Evolutionary conservation across 1,140 invertebrate genomes (phyloP), one percentile per base, ranked within the genome.

Genomic region (Leguminivora glycinivorella): DNA sequence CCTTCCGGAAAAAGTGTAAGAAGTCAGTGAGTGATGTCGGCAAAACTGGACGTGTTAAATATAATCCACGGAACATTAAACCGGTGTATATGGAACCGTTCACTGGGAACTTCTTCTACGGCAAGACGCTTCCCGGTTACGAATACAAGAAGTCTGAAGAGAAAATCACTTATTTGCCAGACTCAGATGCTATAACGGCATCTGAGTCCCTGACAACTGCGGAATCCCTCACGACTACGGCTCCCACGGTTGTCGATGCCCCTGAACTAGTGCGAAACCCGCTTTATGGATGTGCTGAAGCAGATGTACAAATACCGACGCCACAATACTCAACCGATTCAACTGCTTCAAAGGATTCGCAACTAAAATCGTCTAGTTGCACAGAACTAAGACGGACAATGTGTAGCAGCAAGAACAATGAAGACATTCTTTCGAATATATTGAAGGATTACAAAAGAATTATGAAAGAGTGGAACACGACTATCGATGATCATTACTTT

Each of bases 391-490:
- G 82, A 75, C 78, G 85, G 68, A 89, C 87, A n/a, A 88, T 87
- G 83, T 74, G 70, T 26, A 79, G 73, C 56, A 78, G 68, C 67
- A 81, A 81, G 40, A 69, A 79, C 25, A 31, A 83, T 12, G 77
- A 83, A 58, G 83, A 91, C 70, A 71, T 92, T 14, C 72, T 85
- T 25, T 69, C 72, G 24, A 86, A 73, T 43, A 84, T 92, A 67
- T 73, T 91, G 4, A 85, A 78, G 70, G 91, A 92, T 78, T 92
- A 92, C 66, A 91, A 88, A 77, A 85, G 77, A 66, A 89, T 91
- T 77, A 92, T 92, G 89, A 92, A 89, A 47, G 89, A 91, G 74
- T 92, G 92, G 90, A 92, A 92, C 71, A 82, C 84, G 70, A 90
- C 88, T 12, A 81, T 92, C 52, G 78, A 81, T 40, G 87, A 92